A percentile compares a stretch with the other conserved stretches of the same genome.
These are phyloP conservation scores for Rhombomys opimus DNA, from an alignment of 2,113 vertebrate genomes.

Conservation along the genomic window DNA sequence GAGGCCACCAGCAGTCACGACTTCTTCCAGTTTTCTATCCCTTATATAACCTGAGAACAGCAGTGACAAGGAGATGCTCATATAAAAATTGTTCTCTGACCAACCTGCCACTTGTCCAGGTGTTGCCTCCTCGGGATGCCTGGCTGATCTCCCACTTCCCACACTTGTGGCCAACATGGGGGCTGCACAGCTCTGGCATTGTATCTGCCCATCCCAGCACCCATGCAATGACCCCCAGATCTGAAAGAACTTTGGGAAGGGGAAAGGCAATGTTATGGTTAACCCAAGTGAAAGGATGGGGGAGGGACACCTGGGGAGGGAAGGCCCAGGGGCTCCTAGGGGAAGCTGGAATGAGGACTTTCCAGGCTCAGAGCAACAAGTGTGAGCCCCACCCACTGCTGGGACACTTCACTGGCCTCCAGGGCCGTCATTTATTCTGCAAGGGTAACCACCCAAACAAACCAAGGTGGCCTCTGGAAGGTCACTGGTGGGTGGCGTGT, in stretches of 20 bases:
- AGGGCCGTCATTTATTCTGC: background rate
- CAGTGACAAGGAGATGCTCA: background rate
- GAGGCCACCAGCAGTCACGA: background rate
- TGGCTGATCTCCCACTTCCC: background rate
- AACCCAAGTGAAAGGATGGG: background rate
- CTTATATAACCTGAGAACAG: background rate
- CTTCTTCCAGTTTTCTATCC: background rate
- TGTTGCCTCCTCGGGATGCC: background rate
- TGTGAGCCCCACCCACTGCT: background rate
- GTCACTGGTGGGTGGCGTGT: background rate
- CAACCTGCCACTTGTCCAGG: background rate
- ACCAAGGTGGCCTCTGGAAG: too few species aligned
- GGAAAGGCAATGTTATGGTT: rapidly evolving
- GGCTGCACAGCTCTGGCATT: background rate
- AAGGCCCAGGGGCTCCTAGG: background rate
- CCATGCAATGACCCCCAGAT: background rate
- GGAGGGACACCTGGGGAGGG: too few species aligned
- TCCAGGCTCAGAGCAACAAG: background rate
- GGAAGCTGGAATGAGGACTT: background rate
- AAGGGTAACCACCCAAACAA: background rate
- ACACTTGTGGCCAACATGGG: background rate
- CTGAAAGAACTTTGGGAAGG: too few species aligned
- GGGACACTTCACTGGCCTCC: background rate
- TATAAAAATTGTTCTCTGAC: background rate
- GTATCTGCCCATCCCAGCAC: background rate